Base-by-base conservation (phyloP, 1,140 invertebrate species). In the Andricus grossulariae region DNA sequence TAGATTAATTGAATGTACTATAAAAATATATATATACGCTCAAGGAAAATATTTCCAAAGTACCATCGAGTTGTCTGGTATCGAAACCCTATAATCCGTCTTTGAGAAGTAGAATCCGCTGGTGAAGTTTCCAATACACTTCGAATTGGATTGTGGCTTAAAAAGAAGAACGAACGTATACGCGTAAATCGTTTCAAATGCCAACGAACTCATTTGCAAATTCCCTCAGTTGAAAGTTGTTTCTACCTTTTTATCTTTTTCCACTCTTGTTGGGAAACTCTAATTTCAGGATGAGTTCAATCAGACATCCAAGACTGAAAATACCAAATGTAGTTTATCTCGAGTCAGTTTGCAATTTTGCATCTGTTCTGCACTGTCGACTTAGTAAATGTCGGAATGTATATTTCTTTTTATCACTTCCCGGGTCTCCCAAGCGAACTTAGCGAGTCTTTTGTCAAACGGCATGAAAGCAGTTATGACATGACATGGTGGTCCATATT, bases 401-500 rank as follows among this genome's bases (percentile, higher is more conserved):
- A 32, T 32, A 32, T 32, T 32, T 32, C 25, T 32, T 32, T 32
- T 32, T 32, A 32, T 32, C 25, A 32, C 25, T 32, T 32, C 4
- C 25, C 25, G 25, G 25, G 25, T 32, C 25, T 32, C 5, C 25
- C 19, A 55, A 32, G 74, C 74, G 13, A 25, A 60, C 74, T 75
- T 75, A 55, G 75, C 66, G 21, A 72, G 70, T 76, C 71, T 70
- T 72, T 76, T 72, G 75, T 76, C 50, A 39, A n/a, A 25, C 19
- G 60, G 74, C 49, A 13, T 4, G 66, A 52, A 51, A 16, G 51
- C n/a, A 15, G 25, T 32, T 32, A 32, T 32, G 25, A 32, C 25
- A 55, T 32, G 74, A 71, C 74, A 52, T 50, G 74, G 15, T 21
- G 50, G 70, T 76, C 70, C 66, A 76, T 76, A 72, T 76, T 76